A percentile compares a stretch with the other conserved stretches of the same genome.
Conservation (phyloP, 2,113 vertebrate genomes). For the Cichladusa arquata region DNA sequence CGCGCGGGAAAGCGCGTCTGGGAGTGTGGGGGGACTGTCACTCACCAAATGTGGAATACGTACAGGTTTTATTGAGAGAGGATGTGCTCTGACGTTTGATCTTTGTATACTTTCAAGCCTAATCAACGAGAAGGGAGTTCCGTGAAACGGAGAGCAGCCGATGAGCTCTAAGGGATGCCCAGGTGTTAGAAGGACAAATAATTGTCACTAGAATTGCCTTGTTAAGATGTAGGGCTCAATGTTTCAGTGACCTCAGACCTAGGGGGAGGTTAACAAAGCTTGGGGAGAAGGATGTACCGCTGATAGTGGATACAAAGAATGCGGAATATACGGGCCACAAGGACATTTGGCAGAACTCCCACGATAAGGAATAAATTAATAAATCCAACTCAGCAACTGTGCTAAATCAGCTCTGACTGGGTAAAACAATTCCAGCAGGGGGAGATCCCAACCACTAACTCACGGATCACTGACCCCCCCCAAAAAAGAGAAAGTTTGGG, state of each 20-base stretch:
- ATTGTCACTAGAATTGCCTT: not conserved
- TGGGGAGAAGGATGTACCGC: not conserved
- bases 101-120: not conserved
- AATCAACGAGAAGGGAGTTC: not conserved
- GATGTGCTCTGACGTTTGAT: fast-evolving
- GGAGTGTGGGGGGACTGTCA: fast-evolving
- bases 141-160: not conserved
- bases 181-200: not conserved
- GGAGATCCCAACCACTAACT: not conserved
- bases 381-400: not conserved
- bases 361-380: not conserved
- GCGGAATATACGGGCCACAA: not conserved
- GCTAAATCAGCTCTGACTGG: not conserved
- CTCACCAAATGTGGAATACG: fast-evolving
- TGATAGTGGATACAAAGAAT: not conserved
- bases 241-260: not conserved
- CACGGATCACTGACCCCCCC: fast-evolving
- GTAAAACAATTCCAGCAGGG: not conserved
- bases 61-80: fast-evolving
- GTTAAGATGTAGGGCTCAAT: not conserved
- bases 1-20: not conserved
- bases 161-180: not conserved
- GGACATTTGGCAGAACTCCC: not conserved
- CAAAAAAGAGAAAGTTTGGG: not conserved
- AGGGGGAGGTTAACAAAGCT: not conserved